A percentile compares a stretch with the other conserved stretches of the same genome.
Evolutionary conservation across 1,140 invertebrate genomes (phyloP).

Genomic region (Euborellia annulipes): DNA sequence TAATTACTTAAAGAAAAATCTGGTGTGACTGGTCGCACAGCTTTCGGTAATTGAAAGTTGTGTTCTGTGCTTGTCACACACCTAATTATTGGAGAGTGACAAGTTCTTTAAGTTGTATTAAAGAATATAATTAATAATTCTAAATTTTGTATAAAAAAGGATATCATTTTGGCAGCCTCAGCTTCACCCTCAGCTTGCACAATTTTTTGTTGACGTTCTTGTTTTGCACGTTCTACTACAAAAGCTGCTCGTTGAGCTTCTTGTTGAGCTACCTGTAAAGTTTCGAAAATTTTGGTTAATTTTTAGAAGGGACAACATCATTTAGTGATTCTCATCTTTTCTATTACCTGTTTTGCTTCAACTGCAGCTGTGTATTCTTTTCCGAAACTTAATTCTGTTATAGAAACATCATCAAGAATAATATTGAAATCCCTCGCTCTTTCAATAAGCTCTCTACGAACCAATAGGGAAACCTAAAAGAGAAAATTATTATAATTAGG

Average conservation of each 20-base stretch:
- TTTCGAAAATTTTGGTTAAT: neutral
- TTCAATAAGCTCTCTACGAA: slow-evolving; percentile 86
- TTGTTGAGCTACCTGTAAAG: slow-evolving; percentile 74
- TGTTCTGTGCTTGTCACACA: no score
- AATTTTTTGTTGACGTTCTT: slow-evolving; percentile 98
- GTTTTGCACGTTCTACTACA: slow-evolving; percentile 92
- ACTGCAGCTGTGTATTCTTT: slow-evolving; percentile 99
- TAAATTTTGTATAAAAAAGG: slow-evolving; percentile 40
- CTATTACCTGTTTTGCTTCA: slow-evolving; percentile 87
- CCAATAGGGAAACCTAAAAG: slow-evolving; percentile 66
- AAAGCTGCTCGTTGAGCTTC: slow-evolving; percentile 98
- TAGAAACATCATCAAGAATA: slow-evolving; percentile 98
- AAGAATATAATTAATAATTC: slow-evolving; percentile 8
- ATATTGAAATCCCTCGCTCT: slow-evolving; percentile 98
- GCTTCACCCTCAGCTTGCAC: slow-evolving; percentile 99
- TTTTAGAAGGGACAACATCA: neutral
- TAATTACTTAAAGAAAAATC: no score
- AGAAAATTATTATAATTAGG: neutral
- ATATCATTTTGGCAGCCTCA: slow-evolving; percentile 93
- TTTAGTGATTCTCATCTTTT: neutral
- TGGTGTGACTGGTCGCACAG: no score
- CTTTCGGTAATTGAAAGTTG: no score
- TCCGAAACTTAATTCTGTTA: slow-evolving; percentile 96
- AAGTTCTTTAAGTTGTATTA: no score
- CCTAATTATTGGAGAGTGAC: no score